phyloP scores from a whole-genome alignment of 2,888 invertebrate species.

The Eulithis prunata region DNA sequence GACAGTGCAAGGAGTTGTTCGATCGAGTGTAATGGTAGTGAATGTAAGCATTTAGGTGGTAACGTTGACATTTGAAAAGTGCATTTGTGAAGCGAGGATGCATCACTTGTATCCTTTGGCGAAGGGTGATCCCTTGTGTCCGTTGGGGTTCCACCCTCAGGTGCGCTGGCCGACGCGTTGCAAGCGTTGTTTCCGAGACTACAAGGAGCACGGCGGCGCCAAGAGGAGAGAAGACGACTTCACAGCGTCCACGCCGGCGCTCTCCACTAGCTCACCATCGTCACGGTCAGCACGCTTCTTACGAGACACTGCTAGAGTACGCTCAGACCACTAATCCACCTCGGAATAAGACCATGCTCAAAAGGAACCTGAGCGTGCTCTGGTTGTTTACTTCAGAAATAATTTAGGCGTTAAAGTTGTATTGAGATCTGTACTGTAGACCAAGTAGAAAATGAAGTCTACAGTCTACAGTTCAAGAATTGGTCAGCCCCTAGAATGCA shows the following conservation, averaged over 20 bases:
- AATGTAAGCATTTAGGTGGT: conserved; percentile 69
- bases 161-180: conserved; percentile 97
- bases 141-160: conserved; percentile 97
- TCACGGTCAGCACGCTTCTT: conserved; percentile 74
- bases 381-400: background rate
- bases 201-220: conserved; percentile 93
- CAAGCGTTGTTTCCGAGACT: conserved; percentile 96
- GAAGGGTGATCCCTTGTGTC: conserved; percentile 95
- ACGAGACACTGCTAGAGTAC: background rate
- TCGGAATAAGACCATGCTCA: background rate
- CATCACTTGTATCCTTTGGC: conserved; percentile 90
- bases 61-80: conserved; percentile 74
- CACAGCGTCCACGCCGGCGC: conserved; percentile 91
- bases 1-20: conserved; percentile 24
- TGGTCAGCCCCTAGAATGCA: background rate
- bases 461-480: too few species aligned
- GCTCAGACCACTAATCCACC: background rate
- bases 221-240: conserved; percentile 86
- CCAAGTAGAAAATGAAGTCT: too few species aligned
- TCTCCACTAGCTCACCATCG: conserved; percentile 86
- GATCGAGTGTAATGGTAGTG: conserved; percentile 36
- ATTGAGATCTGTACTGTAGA: too few species aligned
- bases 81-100: conserved; percentile 83
- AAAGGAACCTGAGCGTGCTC: background rate
- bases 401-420: background rate